phyloP scores from a whole-genome alignment of 2,113 vertebrate species.

The Poeciliopsis retropinna region DNA sequence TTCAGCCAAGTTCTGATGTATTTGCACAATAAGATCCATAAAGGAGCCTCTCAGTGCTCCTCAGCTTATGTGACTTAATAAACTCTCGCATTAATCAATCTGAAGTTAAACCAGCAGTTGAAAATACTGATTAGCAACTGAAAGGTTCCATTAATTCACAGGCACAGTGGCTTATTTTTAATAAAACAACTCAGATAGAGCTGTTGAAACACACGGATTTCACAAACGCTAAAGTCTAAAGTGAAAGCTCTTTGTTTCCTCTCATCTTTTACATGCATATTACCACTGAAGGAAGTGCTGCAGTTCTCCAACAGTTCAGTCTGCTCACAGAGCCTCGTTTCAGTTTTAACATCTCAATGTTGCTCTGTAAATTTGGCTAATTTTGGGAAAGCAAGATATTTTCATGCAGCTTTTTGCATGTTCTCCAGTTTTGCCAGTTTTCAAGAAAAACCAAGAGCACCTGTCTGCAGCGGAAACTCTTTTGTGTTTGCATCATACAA shows the following conservation, averaged over 20 bases:
- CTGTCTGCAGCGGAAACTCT: too few species aligned
- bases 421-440: too few species aligned
- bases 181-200: neutral
- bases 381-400: too few species aligned
- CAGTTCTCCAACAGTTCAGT: too few species aligned
- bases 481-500: too few species aligned
- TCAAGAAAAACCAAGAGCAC: too few species aligned
- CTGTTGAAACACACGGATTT: neutral
- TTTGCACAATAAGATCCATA: conserved; percentile 17
- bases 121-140: conserved; percentile 42
- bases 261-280: neutral
- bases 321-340: too few species aligned
- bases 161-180: conserved; percentile 26
- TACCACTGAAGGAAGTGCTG: too few species aligned
- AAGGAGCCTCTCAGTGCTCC: conserved; percentile 24
- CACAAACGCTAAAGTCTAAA: neutral
- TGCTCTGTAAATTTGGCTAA: too few species aligned
- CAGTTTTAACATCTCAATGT: too few species aligned
- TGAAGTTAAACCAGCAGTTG: conserved; percentile 39
- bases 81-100: conserved; percentile 42
- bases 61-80: conserved; percentile 38
- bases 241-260: conserved; percentile 10
- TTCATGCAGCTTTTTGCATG: too few species aligned
- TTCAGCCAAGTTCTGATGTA: conserved; percentile 11
- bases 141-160: conserved; percentile 34